Percentiles rank a stretch among this genome's conserved stretches.
Evolutionary conservation across 2,888 invertebrate species (phyloP).

Genomic region (Portevinia maculata): DNA sequence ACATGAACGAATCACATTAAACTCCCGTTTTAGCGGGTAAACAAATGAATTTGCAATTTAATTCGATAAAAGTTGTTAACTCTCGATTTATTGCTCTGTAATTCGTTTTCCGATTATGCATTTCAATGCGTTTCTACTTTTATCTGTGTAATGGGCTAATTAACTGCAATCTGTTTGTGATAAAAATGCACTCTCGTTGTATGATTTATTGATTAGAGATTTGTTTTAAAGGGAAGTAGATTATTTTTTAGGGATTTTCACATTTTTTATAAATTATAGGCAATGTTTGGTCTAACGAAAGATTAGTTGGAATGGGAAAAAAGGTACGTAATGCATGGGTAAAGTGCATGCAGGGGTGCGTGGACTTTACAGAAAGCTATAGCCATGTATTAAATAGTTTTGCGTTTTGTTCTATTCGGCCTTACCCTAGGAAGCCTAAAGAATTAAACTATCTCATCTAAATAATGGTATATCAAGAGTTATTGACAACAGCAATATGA

Average conservation of each 20-base stretch:
- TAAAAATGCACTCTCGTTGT: background rate
- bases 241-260: background rate
- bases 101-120: slow-evolving; percentile 15
- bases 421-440: too few relatives aligned
- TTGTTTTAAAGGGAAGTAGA: background rate
- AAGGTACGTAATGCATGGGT: too few relatives aligned
- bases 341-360: too few relatives aligned
- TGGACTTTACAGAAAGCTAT: too few relatives aligned
- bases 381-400: too few relatives aligned
- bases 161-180: background rate
- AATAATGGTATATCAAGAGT: too few relatives aligned
- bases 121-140: slow-evolving; percentile 9
- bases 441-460: too few relatives aligned
- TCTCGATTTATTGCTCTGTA: slow-evolving; percentile 39
- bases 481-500: too few relatives aligned
- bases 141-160: background rate
- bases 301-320: too few relatives aligned
- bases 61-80: slow-evolving; percentile 43
- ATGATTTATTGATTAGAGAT: slow-evolving; percentile 2
- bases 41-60: slow-evolving; percentile 44
- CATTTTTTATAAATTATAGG: too few relatives aligned
- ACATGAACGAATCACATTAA: slow-evolving; percentile 34
- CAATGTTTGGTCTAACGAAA: too few relatives aligned
- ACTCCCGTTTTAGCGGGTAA: slow-evolving; percentile 34
- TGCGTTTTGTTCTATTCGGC: too few relatives aligned